Percentiles rank a stretch among this genome's conserved stretches.
Conservation (phyloP, 2,888 invertebrate genomes). For the Coelopa pilipes region DNA sequence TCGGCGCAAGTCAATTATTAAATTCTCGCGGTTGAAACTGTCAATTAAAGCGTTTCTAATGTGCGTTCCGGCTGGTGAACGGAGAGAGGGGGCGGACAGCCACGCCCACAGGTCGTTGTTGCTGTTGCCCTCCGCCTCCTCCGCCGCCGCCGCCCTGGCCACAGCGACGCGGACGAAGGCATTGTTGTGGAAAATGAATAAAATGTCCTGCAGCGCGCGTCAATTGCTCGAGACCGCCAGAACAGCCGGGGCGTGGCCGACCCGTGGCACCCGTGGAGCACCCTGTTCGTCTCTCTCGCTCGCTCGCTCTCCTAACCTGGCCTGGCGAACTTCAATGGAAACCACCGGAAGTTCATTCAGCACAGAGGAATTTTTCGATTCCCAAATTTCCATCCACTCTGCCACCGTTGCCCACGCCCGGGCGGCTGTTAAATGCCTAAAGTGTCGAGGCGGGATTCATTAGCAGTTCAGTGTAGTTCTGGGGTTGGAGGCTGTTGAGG, state of each 20-base stretch:
- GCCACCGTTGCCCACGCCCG: too few relatives aligned
- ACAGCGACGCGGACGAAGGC: not conserved
- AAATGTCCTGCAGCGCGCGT: conserved; percentile 17
- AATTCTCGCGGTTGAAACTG: conserved; percentile 25
- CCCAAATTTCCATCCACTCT: not conserved
- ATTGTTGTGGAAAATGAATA: conserved; percentile 19
- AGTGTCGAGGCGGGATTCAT: too few relatives aligned
- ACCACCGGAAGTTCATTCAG: conserved; percentile 7
- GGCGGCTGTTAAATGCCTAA: too few relatives aligned
- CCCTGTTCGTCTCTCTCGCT: too few relatives aligned
- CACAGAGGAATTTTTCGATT: not conserved
- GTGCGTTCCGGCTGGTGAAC: not conserved
- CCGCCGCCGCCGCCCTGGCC: not conserved
- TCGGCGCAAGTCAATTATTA: conserved; percentile 27
- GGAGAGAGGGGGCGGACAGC: too few relatives aligned
- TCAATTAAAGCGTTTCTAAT: conserved; percentile 29
- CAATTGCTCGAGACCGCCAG: too few relatives aligned
- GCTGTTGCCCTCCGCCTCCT: not conserved
- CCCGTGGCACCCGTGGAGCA: too few relatives aligned
- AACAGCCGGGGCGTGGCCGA: too few relatives aligned
- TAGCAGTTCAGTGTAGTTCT: too few relatives aligned
- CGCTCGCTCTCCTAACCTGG: too few relatives aligned
- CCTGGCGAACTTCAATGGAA: not conserved
- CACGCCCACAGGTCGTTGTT: not conserved
- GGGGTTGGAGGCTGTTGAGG: too few relatives aligned